A percentile compares a stretch with the other conserved stretches of the same genome.
Evolutionary conservation across 2,113 vertebrate species (phyloP).

Genomic region (Geothlypis trichas): DNA sequence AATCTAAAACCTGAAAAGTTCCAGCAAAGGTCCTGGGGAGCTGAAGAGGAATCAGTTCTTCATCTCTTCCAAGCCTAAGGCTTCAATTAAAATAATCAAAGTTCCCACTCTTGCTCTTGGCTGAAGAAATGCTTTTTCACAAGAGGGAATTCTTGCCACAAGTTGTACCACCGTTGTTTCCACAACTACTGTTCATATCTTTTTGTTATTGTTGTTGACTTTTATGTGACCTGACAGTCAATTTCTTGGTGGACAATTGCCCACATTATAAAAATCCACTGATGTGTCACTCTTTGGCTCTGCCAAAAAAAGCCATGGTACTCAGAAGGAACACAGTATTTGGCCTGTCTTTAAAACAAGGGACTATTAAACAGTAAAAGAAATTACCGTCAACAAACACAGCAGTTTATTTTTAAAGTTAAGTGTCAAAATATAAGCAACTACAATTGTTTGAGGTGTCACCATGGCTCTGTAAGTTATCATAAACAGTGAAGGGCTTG

Average conservation of each 20-base stretch:
- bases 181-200: neutral
- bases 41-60: rapidly evolving
- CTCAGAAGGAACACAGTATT: neutral
- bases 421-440: neutral
- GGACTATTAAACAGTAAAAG: neutral
- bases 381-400: neutral
- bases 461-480: neutral
- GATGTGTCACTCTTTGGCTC: neutral
- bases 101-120: neutral
- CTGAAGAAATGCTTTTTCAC: neutral
- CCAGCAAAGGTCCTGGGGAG: neutral
- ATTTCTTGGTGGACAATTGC: constrained; percentile 21
- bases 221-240: neutral
- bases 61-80: neutral
- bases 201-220: neutral
- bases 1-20: neutral
- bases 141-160: neutral
- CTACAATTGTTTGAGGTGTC: neutral
- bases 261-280: constrained; percentile 15
- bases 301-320: neutral
- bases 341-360: neutral
- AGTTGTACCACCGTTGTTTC: neutral
- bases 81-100: neutral
- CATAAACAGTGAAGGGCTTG: neutral
- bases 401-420: neutral